Evolutionary conservation across 2,888 invertebrate genomes (phyloP).

Genomic region (Tetanocera ferruginea): DNA sequence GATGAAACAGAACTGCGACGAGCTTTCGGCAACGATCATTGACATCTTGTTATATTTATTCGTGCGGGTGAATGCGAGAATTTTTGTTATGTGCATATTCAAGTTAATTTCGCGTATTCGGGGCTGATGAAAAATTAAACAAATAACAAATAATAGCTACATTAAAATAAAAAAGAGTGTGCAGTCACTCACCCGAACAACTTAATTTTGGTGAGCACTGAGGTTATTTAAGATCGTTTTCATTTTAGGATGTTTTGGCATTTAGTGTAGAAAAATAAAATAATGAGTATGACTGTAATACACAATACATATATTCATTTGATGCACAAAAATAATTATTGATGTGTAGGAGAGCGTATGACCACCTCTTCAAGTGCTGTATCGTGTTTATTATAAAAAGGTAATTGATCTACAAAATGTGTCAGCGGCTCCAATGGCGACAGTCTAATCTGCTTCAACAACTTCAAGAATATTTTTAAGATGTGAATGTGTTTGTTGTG

Average conservation of each 20-base stretch:
- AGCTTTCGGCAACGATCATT: conserved; percentile 41
- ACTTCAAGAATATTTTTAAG: background rate
- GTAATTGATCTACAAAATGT: conserved; percentile 44
- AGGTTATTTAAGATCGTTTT: conserved; percentile 15
- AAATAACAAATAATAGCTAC: conserved; percentile 31
- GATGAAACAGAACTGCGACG: background rate
- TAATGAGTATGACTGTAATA: background rate
- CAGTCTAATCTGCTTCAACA: conserved; percentile 4
- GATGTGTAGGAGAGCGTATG: background rate
- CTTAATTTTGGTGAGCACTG: background rate
- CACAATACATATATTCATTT: background rate
- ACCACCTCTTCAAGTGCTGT: background rate
- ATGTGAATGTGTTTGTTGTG: background rate
- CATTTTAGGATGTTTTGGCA: background rate
- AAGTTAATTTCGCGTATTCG: conserved; percentile 27
- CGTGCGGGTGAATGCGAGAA: conserved; percentile 21
- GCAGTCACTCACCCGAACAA: conserved; percentile 20
- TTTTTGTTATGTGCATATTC: conserved; percentile 16
- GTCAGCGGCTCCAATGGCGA: conserved; percentile 19
- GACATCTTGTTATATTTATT: conserved; percentile 37
- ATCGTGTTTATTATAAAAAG: conserved; percentile 1
- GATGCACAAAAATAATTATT: background rate
- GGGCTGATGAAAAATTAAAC: conserved; percentile 22
- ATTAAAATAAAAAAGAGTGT: background rate
- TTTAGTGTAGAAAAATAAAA: background rate